Evolutionary conservation across 2,797 vertebrate genomes (phyloP).

Genomic region (Galagoides demidoff): DNA sequence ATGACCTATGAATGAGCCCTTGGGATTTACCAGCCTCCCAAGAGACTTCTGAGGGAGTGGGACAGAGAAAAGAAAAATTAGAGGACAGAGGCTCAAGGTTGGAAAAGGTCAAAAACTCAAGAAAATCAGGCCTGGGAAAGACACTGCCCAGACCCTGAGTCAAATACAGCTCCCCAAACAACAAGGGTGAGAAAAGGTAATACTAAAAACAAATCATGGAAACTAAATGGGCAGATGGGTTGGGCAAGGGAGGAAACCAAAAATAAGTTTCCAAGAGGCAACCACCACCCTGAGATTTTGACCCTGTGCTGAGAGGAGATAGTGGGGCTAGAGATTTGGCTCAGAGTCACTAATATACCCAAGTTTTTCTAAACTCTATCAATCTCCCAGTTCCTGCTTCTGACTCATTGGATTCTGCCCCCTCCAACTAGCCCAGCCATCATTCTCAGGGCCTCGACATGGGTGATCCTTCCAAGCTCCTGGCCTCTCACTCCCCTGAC

Average conservation of each 20-base stretch:
- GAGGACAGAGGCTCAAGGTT: constrained; percentile 8
- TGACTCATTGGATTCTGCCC: not conserved
- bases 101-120: constrained; percentile 31
- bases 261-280: not conserved
- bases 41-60: not conserved
- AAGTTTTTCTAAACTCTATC: not conserved
- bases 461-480: not conserved
- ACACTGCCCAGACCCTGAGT: not conserved
- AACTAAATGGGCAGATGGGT: not conserved
- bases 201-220: constrained; percentile 13
- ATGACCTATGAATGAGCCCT: not conserved
- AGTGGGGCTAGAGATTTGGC: not conserved
- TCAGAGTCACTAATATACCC: not conserved
- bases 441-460: not conserved
- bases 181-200: not conserved
- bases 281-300: not conserved
- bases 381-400: not conserved
- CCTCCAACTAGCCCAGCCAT: not conserved
- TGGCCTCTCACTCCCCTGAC: not conserved
- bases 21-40: not conserved
- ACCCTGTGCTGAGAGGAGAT: not conserved
- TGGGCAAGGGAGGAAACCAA: not conserved
- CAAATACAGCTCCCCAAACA: not conserved
- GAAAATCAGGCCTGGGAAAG: not conserved
- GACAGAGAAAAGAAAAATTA: not conserved